Percentiles rank a stretch among this genome's conserved stretches.
phyloP scores from a whole-genome alignment of 2,797 vertebrate species.

The Coilia nasus region DNA sequence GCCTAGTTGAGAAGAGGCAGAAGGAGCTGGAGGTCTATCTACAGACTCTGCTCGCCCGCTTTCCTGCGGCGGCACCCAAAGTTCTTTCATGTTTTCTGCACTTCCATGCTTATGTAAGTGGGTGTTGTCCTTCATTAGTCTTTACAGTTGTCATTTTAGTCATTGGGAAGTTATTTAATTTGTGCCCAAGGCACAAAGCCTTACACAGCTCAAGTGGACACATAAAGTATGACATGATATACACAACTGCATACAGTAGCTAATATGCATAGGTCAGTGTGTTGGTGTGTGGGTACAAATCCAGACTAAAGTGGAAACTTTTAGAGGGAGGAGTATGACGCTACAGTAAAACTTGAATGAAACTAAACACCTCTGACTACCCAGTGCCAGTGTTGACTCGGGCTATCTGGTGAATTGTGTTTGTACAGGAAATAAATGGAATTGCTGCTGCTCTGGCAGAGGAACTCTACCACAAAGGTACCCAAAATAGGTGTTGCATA shows the following conservation, averaged over 20 bases:
- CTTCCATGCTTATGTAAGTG: constrained; percentile 95
- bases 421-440: constrained; percentile 89
- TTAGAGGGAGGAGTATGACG: background rate
- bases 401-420: constrained; percentile 6
- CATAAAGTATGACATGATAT: background rate
- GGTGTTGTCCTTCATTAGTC: background rate
- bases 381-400: background rate
- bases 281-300: background rate
- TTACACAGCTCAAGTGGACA: background rate
- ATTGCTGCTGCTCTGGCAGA: constrained; percentile 92
- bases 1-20: constrained; percentile 91
- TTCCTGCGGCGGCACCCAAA: constrained; percentile 84
- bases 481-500: background rate
- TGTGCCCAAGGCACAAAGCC: background rate
- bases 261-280: background rate
- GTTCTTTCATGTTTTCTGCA: constrained; percentile 86
- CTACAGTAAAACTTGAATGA: background rate
- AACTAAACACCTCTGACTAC: background rate
- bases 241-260: background rate
- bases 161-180: background rate
- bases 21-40: constrained; percentile 94
- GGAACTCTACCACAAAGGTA: constrained; percentile 94
- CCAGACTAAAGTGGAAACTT: background rate
- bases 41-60: constrained; percentile 86
- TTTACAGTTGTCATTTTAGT: background rate